phyloP scores from a whole-genome alignment of 1,140 invertebrate genomes.

The Pogonognathellus flavescens region DNA sequence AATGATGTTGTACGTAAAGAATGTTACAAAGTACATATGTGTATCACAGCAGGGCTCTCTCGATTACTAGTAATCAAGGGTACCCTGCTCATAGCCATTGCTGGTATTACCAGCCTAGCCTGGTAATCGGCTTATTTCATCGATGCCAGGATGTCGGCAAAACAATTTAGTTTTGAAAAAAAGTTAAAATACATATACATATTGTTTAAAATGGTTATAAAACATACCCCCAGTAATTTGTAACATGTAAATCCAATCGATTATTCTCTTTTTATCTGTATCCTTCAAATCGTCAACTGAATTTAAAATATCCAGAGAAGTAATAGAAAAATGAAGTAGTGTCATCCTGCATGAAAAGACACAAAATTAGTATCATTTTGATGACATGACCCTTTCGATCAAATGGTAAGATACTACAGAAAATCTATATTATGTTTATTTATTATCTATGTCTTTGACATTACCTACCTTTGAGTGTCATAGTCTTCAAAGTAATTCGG shows the following conservation, averaged over 20 bases:
- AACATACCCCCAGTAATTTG: slow-evolving; percentile 79
- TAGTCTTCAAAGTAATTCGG: slow-evolving; percentile 63
- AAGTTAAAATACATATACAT: not conserved
- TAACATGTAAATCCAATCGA: slow-evolving; percentile 91
- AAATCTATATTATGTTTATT: not conserved
- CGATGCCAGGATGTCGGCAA: too few species aligned
- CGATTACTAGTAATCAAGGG: too few species aligned
- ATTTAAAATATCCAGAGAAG: slow-evolving; percentile 88
- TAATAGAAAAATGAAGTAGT: slow-evolving; percentile 81
- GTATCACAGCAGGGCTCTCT: too few species aligned
- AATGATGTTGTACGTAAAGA: not conserved
- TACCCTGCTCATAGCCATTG: too few species aligned
- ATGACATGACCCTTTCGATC: too few species aligned
- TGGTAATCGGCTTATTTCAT: too few species aligned
- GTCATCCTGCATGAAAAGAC: slow-evolving; percentile 61
- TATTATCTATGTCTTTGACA: not conserved
- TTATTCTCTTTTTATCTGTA: slow-evolving; percentile 78
- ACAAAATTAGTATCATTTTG: slow-evolving; percentile 9
- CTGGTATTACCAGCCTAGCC: too few species aligned
- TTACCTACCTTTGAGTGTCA: slow-evolving; percentile 62
- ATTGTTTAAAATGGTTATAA: too few species aligned
- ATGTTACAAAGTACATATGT: too few species aligned
- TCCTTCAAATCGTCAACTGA: slow-evolving; percentile 77
- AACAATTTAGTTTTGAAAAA: too few species aligned
- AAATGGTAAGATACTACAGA: too few species aligned